Evolutionary conservation across 2,797 vertebrate species (phyloP).

Genomic region (Furcifer pardalis): DNA sequence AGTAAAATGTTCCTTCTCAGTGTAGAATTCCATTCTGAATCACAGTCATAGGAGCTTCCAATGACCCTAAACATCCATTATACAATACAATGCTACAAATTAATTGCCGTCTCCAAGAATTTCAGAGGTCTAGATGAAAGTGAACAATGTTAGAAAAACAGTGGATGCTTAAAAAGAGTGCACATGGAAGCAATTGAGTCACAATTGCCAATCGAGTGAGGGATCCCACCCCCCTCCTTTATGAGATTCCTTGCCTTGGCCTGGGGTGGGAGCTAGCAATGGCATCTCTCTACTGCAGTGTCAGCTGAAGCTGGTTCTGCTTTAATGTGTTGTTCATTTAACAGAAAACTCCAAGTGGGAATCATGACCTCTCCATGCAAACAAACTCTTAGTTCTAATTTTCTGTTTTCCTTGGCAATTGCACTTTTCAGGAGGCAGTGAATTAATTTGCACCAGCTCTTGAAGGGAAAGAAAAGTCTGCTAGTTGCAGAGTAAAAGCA

Average conservation of each 20-base stretch:
- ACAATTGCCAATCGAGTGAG: background rate
- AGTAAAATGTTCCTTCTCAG: background rate
- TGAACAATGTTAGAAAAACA: background rate
- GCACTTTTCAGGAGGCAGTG: conserved; percentile 78
- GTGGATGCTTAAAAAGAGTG: background rate
- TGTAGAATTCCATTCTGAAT: background rate
- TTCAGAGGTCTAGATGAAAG: background rate
- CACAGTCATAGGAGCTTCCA: background rate
- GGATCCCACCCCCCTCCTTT: too few relatives aligned
- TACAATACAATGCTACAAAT: background rate
- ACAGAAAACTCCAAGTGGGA: conserved; percentile 56
- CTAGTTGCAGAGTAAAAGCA: background rate
- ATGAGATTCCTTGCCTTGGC: background rate
- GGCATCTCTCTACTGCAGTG: background rate
- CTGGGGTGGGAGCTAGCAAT: background rate
- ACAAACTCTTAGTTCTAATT: conserved; percentile 73
- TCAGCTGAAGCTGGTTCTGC: background rate
- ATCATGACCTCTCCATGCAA: conserved; percentile 75
- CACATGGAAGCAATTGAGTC: background rate
- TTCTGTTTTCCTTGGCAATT: conserved; percentile 49
- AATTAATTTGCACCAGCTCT: conserved; percentile 85
- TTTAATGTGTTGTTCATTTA: background rate
- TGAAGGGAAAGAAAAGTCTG: conserved; percentile 58
- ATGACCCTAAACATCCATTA: background rate
- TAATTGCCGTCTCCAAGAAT: background rate